Conservation (phyloP, 2,797 vertebrate species). For the Limnodromus scolopaceus region DNA sequence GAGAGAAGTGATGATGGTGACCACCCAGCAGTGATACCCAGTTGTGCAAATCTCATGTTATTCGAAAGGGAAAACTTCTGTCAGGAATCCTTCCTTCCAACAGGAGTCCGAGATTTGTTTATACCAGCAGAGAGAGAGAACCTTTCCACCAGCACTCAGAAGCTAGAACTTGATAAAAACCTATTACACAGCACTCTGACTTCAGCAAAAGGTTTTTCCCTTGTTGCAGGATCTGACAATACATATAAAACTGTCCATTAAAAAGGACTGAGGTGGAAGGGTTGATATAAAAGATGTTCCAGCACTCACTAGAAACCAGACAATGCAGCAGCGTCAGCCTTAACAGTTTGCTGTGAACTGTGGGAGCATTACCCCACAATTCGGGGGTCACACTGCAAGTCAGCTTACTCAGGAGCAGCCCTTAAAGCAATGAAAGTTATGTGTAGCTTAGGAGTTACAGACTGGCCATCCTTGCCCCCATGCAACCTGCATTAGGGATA, state of each 20-base stretch:
- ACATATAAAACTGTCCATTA: background rate
- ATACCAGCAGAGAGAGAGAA: background rate
- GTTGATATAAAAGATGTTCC: background rate
- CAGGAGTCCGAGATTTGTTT: background rate
- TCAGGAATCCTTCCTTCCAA: background rate
- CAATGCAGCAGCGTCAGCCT: background rate
- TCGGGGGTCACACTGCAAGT: background rate
- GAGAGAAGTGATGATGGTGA: background rate
- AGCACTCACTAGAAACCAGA: background rate
- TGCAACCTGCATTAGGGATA: background rate
- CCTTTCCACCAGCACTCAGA: background rate
- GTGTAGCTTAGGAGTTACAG: background rate
- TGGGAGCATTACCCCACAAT: background rate
- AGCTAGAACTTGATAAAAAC: background rate
- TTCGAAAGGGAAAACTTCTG: background rate
- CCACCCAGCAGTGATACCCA: background rate
- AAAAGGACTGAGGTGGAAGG: background rate
- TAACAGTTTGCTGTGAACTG: background rate
- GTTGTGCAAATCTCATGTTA: accelerated
- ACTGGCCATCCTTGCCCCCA: background rate
- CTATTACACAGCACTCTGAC: background rate
- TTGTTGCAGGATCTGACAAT: background rate
- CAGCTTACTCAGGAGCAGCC: background rate
- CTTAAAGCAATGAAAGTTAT: background rate
- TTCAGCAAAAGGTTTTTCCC: background rate